Evolutionary conservation across 1,140 invertebrate genomes (phyloP).

Genomic region (Campoletis sonorensis): DNA sequence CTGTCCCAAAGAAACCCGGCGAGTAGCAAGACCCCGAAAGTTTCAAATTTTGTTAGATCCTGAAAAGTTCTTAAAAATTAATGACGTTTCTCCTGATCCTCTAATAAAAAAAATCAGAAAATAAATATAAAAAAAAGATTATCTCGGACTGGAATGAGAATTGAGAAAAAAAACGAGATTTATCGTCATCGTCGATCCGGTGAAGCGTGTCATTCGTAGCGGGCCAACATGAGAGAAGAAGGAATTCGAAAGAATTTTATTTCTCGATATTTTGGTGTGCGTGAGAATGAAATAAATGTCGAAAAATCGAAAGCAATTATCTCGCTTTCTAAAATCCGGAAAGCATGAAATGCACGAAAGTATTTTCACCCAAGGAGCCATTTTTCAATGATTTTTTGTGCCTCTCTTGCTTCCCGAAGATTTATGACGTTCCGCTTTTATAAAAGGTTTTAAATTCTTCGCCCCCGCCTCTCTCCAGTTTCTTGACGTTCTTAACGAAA

Average conservation of each 20-base stretch:
- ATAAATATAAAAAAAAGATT: too few species aligned
- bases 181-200: too few species aligned
- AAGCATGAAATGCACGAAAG: slow-evolving; percentile 50
- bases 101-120: too few species aligned
- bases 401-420: background rate
- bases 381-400: too few species aligned
- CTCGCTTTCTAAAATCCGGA: slow-evolving; percentile 49
- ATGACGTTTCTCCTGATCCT: too few species aligned
- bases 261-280: too few species aligned
- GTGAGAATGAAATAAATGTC: too few species aligned
- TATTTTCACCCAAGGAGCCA: slow-evolving; percentile 36
- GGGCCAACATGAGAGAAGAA: too few species aligned
- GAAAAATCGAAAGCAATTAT: slow-evolving; percentile 54
- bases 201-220: too few species aligned
- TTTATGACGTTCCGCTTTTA: background rate
- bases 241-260: too few species aligned
- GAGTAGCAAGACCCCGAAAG: slow-evolving; percentile 50
- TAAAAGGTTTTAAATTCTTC: slow-evolving; percentile 41
- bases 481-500: background rate
- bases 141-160: too few species aligned
- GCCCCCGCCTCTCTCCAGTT: background rate
- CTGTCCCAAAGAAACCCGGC: slow-evolving; percentile 47
- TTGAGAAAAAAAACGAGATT: too few species aligned
- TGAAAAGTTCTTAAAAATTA: background rate
- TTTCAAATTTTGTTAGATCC: slow-evolving; percentile 36